Evolutionary conservation across 2,797 vertebrate genomes (phyloP).

Genomic region (Malurus leucopterus): DNA sequence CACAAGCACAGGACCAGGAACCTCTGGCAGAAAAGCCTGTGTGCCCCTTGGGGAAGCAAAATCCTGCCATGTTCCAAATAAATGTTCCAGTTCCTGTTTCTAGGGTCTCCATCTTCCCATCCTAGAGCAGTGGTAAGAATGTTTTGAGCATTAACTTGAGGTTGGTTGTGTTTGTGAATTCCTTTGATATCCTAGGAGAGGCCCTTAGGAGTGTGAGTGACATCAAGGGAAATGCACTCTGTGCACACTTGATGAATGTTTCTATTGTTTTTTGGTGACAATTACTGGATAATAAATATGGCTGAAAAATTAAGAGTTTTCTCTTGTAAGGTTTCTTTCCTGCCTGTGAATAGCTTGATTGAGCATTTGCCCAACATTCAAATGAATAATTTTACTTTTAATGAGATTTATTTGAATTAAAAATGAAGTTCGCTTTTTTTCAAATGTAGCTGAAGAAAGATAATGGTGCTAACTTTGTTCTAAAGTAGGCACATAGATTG

Average conservation of each 20-base stretch:
- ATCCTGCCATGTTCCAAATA: not conserved
- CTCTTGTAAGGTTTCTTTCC: not conserved
- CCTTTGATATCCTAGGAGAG: not conserved
- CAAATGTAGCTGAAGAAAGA: not conserved
- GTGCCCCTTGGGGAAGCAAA: not conserved
- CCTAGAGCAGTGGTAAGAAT: not conserved
- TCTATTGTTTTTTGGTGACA: not conserved
- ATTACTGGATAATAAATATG: not conserved
- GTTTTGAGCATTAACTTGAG: not conserved
- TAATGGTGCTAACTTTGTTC: not conserved
- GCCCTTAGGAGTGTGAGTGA: not conserved
- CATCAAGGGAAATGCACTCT: not conserved
- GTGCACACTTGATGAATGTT: not conserved
- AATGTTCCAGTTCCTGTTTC: not conserved
- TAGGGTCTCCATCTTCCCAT: not conserved
- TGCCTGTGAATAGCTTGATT: not conserved
- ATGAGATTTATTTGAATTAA: not conserved
- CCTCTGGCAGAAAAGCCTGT: not conserved
- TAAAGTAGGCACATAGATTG: rapidly evolving
- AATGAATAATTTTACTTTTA: not conserved
- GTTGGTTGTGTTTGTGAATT: not conserved
- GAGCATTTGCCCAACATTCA: not conserved
- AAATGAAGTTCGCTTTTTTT: not conserved
- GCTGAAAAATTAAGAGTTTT: not conserved
- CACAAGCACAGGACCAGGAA: not conserved